A percentile compares a stretch with the other conserved stretches of the same genome.
Conservation (phyloP, 2,797 vertebrate genomes). For the Arrhamphus sclerolepis region DNA sequence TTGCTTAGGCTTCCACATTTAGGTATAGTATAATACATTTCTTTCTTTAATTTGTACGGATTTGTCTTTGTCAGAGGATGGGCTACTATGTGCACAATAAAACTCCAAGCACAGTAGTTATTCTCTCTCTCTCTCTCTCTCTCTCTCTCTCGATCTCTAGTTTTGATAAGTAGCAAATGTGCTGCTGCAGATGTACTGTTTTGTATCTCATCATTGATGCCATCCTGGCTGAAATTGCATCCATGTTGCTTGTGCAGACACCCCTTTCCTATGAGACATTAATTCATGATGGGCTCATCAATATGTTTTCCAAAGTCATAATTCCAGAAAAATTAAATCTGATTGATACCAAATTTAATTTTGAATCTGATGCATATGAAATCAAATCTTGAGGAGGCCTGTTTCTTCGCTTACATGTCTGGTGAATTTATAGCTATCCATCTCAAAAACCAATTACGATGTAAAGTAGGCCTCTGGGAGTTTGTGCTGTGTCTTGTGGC, state of each 20-base stretch:
- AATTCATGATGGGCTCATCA: constrained; percentile 54
- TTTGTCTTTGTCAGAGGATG: constrained; percentile 41
- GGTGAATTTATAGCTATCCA: constrained; percentile 59
- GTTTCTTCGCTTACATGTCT: constrained; percentile 68
- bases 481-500: constrained; percentile 44
- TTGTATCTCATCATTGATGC: constrained; percentile 42
- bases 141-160: not conserved
- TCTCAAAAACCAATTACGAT: constrained; percentile 44
- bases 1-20: constrained; percentile 16
- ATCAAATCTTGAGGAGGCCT: constrained; percentile 71
- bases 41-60: constrained; percentile 47
- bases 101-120: constrained; percentile 34
- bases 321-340: constrained; percentile 65
- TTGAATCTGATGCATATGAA: constrained; percentile 68
- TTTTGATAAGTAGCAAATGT: constrained; percentile 28
- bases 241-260: constrained; percentile 51
- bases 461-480: constrained; percentile 55
- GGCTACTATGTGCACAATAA: constrained; percentile 42
- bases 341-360: constrained; percentile 63
- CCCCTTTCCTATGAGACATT: constrained; percentile 48
- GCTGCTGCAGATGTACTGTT: constrained; percentile 35
- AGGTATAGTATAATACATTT: constrained; percentile 45
- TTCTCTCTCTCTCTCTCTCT: constrained; percentile 2
- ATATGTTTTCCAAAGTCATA: constrained; percentile 68
- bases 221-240: constrained; percentile 36